These are phyloP conservation scores for Pangasianodon gigas DNA, from an alignment of 2,113 vertebrate species.

Conservation along the genomic window DNA sequence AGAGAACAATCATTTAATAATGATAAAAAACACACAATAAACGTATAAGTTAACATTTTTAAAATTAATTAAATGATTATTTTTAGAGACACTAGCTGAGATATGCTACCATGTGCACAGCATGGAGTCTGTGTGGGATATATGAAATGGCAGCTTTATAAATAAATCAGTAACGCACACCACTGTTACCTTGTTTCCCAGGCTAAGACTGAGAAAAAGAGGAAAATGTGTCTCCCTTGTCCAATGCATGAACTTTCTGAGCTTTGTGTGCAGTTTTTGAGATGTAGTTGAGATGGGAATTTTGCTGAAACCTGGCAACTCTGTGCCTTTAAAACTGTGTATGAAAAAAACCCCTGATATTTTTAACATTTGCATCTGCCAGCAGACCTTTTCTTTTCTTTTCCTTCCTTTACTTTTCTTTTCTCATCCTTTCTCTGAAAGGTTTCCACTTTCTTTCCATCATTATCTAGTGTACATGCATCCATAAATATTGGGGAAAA, in stretches of 20 bases:
- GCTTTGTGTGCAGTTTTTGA: background rate
- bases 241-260: background rate
- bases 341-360: background rate
- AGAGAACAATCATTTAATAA: background rate
- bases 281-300: background rate
- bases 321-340: too few species aligned
- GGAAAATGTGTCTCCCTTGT: background rate
- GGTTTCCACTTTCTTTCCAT: background rate
- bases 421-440: background rate
- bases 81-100: background rate
- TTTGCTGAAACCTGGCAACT: too few species aligned
- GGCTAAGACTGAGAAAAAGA: background rate
- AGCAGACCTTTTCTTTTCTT: background rate
- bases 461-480: too few species aligned
- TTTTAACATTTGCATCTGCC: background rate
- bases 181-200: background rate
- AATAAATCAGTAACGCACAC: background rate
- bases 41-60: background rate
- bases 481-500: too few species aligned
- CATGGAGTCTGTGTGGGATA: background rate
- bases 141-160: background rate
- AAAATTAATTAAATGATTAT: background rate
- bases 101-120: background rate
- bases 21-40: background rate
- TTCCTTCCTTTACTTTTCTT: background rate